These are phyloP conservation scores for Chrysomela aeneicollis DNA, from an alignment of 2,888 invertebrate species.

Conservation along the genomic window DNA sequence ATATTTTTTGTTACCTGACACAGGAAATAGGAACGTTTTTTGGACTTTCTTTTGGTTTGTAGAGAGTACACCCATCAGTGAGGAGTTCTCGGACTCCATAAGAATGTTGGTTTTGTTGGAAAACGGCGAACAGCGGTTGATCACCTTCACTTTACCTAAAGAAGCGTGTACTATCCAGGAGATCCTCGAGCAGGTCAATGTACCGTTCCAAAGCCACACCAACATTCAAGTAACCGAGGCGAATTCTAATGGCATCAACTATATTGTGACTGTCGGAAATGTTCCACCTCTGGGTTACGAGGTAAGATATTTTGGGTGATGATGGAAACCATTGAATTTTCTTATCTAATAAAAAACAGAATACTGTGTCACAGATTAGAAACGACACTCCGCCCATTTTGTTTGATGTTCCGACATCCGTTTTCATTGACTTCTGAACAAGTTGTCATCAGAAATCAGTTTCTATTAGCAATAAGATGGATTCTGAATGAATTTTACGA, in stretches of 20 bases:
- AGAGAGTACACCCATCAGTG: constrained; percentile 60
- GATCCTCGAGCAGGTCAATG: constrained; percentile 79
- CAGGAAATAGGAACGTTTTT: too few relatives aligned
- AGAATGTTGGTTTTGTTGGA: constrained; percentile 81
- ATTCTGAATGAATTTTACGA: too few relatives aligned
- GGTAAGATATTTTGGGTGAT: constrained; percentile 29
- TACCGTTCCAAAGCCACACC: constrained; percentile 74
- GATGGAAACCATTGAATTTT: too few relatives aligned
- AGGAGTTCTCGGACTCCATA: constrained; percentile 71
- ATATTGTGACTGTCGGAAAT: constrained; percentile 76
- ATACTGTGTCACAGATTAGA: too few relatives aligned
- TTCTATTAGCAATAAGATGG: too few relatives aligned
- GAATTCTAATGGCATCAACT: constrained; percentile 78
- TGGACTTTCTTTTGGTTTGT: constrained; percentile 3
- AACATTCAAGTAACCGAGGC: constrained; percentile 79
- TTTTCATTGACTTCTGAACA: too few relatives aligned
- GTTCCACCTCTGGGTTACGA: constrained; percentile 39
- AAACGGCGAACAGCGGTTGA: constrained; percentile 81
- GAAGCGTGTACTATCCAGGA: constrained; percentile 85
- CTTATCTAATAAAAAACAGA: too few relatives aligned
- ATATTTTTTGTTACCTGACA: too few relatives aligned
- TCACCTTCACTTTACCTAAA: constrained; percentile 82
- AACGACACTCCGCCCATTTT: too few relatives aligned
- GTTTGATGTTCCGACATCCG: too few relatives aligned
- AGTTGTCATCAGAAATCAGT: too few relatives aligned